phyloP scores from a whole-genome alignment of 1,140 invertebrate genomes.

The Brachionus sp. region DNA sequence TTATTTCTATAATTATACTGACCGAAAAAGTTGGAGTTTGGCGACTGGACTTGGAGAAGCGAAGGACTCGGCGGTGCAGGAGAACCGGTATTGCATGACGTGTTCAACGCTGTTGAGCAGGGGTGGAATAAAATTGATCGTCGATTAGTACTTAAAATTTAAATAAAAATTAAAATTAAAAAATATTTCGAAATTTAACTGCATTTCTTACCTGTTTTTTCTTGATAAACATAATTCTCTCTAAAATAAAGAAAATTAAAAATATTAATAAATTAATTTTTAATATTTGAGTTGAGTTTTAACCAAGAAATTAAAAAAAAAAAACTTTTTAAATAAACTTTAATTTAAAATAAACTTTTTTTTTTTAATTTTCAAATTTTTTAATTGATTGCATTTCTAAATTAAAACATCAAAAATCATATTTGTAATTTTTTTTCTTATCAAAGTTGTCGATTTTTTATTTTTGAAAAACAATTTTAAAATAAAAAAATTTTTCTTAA shows the following conservation, averaged over 20 bases:
- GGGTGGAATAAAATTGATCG: conserved; percentile 9
- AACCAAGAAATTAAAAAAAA: no score
- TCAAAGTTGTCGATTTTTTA: no score
- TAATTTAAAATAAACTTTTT: no score
- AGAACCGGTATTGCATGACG: conserved; percentile 34
- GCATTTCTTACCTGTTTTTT: conserved; percentile 18
- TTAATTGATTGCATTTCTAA: no score
- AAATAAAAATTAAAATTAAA: not conserved
- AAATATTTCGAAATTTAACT: not conserved
- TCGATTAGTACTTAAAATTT: conserved; percentile 16
- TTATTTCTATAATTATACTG: conserved; percentile 11
- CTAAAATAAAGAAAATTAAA: not conserved
- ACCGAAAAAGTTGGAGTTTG: not conserved
- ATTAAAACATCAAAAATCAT: no score
- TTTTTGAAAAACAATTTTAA: no score
- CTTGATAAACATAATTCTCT: conserved; percentile 21
- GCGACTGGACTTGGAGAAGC: not conserved
- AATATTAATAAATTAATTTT: not conserved
- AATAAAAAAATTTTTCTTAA: no score
- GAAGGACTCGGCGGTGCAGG: not conserved
- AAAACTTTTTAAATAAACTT: no score
- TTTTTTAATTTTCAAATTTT: no score
- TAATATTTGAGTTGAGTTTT: no score
- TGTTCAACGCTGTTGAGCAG: conserved; percentile 4
- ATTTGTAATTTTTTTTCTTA: no score